Conservation (phyloP, 2,797 vertebrate species). For the Falco peregrinus region DNA sequence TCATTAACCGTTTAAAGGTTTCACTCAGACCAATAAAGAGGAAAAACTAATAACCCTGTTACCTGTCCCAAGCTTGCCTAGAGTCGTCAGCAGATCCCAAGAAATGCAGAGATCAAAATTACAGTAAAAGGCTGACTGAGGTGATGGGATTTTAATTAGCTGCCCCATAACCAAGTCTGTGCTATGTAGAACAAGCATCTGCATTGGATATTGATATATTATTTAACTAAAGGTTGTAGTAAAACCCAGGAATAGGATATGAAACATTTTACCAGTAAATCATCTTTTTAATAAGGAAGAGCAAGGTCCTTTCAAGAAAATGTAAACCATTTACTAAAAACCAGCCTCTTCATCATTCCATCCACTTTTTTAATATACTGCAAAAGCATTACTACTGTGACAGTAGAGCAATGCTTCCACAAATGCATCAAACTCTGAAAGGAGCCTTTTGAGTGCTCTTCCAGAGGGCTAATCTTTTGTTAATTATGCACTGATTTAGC, state of each 20-base stretch:
- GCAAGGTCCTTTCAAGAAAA: not conserved
- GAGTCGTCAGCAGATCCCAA: not conserved
- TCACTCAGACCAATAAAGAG: not conserved
- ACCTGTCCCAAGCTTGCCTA: not conserved
- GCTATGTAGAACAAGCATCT: not conserved
- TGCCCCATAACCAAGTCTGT: not conserved
- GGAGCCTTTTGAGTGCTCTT: not conserved
- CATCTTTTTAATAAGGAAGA: not conserved
- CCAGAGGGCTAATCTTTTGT: not conserved
- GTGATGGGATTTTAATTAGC: not conserved
- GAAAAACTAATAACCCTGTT: not conserved
- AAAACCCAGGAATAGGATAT: not conserved
- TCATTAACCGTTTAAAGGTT: not conserved
- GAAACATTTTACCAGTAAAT: not conserved
- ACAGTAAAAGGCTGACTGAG: not conserved
- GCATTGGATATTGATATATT: not conserved
- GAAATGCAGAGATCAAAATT: not conserved
- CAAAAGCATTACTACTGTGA: rapidly evolving
- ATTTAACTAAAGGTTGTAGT: not conserved
- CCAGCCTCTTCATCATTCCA: not conserved
- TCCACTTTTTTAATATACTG: not conserved
- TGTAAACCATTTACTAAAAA: not conserved
- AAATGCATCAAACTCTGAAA: not conserved
- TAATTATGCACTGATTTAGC: not conserved
- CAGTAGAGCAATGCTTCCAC: not conserved